Percentiles rank a stretch among this genome's conserved stretches.
phyloP scores from a whole-genome alignment of 1,140 invertebrate genomes.

The Pristionchus pacificus region DNA sequence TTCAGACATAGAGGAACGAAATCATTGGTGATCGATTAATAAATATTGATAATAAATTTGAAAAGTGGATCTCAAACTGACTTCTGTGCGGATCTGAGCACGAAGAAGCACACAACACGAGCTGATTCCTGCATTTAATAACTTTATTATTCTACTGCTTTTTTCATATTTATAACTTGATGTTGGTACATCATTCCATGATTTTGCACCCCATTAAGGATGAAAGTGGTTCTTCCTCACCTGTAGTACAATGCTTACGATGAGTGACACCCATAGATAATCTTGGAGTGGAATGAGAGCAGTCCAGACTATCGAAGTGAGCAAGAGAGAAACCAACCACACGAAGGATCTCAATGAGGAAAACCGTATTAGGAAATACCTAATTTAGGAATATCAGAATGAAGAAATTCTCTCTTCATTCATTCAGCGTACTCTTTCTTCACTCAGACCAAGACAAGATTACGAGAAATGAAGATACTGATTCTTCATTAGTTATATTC shows the following conservation, averaged over 20 bases:
- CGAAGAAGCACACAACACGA: not conserved
- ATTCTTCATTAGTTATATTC: conserved; percentile 1
- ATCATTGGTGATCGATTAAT: too few species aligned
- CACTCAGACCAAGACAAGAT: not conserved
- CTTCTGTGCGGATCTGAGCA: not conserved
- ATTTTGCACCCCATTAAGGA: conserved; percentile 23
- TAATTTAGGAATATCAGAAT: too few species aligned
- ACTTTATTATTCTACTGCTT: not conserved
- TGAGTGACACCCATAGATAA: not conserved
- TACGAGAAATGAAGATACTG: not conserved
- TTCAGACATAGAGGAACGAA: too few species aligned
- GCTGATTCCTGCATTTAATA: not conserved
- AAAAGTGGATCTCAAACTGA: too few species aligned
- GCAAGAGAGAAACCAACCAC: conserved; percentile 31
- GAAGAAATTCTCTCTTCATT: too few species aligned
- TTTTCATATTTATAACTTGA: not conserved
- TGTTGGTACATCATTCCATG: conserved; percentile 8
- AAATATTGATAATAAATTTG: too few species aligned
- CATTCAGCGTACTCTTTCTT: not conserved
- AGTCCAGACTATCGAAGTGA: conserved; percentile 26
- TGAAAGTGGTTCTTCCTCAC: conserved; percentile 6
- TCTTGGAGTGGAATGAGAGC: conserved; percentile 7
- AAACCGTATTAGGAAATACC: too few species aligned
- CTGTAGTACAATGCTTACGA: conserved; percentile 14
- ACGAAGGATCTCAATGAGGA: conserved; percentile 40